Conservation (phyloP, 2,113 vertebrate species). For the Neomonachus schauinslandi region DNA sequence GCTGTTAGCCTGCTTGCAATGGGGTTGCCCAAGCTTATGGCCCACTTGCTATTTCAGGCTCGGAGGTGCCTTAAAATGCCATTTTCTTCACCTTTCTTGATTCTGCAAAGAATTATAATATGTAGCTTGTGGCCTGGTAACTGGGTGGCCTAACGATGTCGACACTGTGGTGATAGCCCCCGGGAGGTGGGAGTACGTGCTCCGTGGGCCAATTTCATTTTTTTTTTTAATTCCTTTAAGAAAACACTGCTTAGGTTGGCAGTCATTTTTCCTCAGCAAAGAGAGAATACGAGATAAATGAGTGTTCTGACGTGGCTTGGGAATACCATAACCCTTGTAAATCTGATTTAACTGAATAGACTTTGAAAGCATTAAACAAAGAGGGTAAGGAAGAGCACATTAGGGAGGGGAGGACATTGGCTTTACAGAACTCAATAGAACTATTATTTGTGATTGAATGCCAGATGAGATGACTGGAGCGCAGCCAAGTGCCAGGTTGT, state of each 20-base stretch:
- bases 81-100: background rate
- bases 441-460: background rate
- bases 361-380: constrained; percentile 35
- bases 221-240: background rate
- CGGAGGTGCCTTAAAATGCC: background rate
- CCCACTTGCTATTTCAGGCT: background rate
- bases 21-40: no score
- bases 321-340: constrained; percentile 9
- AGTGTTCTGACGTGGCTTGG: background rate
- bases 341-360: constrained; percentile 32
- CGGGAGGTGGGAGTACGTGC: fast-evolving
- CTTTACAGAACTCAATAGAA: constrained; percentile 28
- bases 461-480: background rate
- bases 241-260: background rate
- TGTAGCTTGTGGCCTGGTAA: background rate
- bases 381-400: background rate
- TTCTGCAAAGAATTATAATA: background rate
- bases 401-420: constrained; percentile 12
- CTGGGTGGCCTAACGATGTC: background rate
- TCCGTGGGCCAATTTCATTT: background rate
- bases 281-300: background rate
- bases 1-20: background rate
- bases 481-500: background rate
- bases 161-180: background rate
- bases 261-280: background rate